Evolutionary conservation across 2,797 vertebrate species (phyloP).

Genomic region (Clarias fuscus): DNA sequence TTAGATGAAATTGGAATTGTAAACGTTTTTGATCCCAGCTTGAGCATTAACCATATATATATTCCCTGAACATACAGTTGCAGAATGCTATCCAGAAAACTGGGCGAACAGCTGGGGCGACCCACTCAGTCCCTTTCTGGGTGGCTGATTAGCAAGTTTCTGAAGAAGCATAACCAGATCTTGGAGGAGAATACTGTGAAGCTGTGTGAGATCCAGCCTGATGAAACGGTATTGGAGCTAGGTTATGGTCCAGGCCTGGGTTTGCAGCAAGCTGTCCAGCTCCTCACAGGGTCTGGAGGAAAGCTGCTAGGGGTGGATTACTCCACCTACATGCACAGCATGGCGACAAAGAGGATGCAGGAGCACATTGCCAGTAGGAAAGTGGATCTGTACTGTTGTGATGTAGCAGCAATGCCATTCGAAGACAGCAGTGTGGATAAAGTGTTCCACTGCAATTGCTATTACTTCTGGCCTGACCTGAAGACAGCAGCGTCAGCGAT

Average conservation of each 20-base stretch:
- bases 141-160: constrained; percentile 66
- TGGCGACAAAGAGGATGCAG: constrained; percentile 64
- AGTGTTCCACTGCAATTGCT: constrained; percentile 80
- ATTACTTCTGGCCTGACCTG: constrained; percentile 78
- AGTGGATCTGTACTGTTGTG: constrained; percentile 66
- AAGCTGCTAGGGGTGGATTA: constrained; percentile 75
- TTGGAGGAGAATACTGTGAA: constrained; percentile 69
- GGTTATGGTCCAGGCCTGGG: constrained; percentile 73
- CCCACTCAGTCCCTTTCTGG: constrained; percentile 66
- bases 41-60: not conserved
- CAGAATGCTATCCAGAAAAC: constrained; percentile 61
- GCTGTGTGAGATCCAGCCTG: constrained; percentile 65
- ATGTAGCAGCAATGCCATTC: constrained; percentile 70
- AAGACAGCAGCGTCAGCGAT: constrained; percentile 64
- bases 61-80: not conserved
- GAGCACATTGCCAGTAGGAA: constrained; percentile 65
- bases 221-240: constrained; percentile 72
- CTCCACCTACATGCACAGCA: constrained; percentile 75
- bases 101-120: constrained; percentile 65
- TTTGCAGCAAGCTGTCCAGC: constrained; percentile 62
- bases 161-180: constrained; percentile 57
- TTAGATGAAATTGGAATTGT: too few species aligned
- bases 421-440: constrained; percentile 68
- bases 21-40: too few species aligned
- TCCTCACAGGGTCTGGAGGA: constrained; percentile 65